Evolutionary conservation across 2,888 invertebrate species (phyloP).

Genomic region (Kuschelorhynchus macadamiae): DNA sequence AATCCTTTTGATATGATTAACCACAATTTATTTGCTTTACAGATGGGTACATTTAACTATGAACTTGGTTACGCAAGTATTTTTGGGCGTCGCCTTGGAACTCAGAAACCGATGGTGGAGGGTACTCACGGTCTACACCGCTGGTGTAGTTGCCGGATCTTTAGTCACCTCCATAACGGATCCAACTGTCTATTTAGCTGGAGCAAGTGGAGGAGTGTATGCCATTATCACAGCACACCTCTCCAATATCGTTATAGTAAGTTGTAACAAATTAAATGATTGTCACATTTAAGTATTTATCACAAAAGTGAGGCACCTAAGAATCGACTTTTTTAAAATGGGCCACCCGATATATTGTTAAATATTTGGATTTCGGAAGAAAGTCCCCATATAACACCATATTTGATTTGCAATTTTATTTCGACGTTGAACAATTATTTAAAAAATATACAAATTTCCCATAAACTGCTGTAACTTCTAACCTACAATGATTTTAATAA

Average conservation of each 20-base stretch:
- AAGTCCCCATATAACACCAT: no score
- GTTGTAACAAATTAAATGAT: constrained; percentile 48
- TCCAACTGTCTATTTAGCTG: constrained; percentile 86
- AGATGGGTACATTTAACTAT: constrained; percentile 90
- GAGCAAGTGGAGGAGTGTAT: constrained; percentile 96
- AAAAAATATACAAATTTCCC: no score
- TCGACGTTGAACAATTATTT: no score
- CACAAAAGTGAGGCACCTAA: no score
- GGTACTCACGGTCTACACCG: constrained; percentile 85
- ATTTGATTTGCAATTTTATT: no score
- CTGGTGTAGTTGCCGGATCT: constrained; percentile 89
- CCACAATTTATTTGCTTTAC: constrained; percentile 55
- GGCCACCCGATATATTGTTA: no score
- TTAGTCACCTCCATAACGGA: constrained; percentile 86
- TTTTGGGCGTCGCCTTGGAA: constrained; percentile 95
- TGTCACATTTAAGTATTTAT: constrained; percentile 34
- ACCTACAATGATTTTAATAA: no score
- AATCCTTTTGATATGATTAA: no score
- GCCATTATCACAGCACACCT: constrained; percentile 94
- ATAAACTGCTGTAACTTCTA: no score
- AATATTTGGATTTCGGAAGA: no score
- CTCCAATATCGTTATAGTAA: constrained; percentile 90
- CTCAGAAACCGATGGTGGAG: constrained; percentile 98
- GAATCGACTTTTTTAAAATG: no score
- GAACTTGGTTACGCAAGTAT: constrained; percentile 91